Evolutionary conservation across 2,113 vertebrate genomes (phyloP), one percentile per base, ranked within the genome.

Genomic region (Erythrolamprus reginae): DNA sequence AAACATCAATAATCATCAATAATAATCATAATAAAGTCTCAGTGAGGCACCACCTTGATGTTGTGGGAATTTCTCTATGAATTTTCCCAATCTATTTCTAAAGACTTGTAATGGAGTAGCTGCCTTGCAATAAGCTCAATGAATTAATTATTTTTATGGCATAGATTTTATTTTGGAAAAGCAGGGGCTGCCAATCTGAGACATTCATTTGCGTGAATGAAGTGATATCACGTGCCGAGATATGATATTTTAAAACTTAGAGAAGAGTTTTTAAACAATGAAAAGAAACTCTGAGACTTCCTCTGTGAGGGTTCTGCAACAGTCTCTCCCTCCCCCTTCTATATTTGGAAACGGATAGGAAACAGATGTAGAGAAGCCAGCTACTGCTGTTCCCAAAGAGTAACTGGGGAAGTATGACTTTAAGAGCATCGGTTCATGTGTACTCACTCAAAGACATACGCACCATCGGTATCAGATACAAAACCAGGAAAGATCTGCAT

Each of bases 401-500:
- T 92, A 4, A 38, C 1, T 65, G 28, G 89, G 91, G 50, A 55
- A 91, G 82, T 90, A 7, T 23, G 91, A 47, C 51, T 87, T 21
- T 55, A 77, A 65, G 70, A 38, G 33, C 33, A 77, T 19, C 33
- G 21, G 33, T 42, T 42, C 70, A 77, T 42, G 17, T 8, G 7
- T 42, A 42, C 7, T 77, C 7, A 21, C 33, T 53, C 61, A 55
- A 5, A 53, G 58, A 87, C 51, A 82, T 17, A 52, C 23, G 53
- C 19, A 56, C 85, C 42, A 56, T 0, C 92, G 82, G 88, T 93
- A 93, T 92, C 0, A 92, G 91, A 61, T 92, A 93, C 93, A 96
- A 92, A 93, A 95, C 94, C 93, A 93, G 94, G 94, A 95, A 96
- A 89, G 1, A 93, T 88, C 93, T 95, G 93, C 95, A 77, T 94